phyloP scores from a whole-genome alignment of 23 tunicate species.

The Corella eumyota region DNA sequence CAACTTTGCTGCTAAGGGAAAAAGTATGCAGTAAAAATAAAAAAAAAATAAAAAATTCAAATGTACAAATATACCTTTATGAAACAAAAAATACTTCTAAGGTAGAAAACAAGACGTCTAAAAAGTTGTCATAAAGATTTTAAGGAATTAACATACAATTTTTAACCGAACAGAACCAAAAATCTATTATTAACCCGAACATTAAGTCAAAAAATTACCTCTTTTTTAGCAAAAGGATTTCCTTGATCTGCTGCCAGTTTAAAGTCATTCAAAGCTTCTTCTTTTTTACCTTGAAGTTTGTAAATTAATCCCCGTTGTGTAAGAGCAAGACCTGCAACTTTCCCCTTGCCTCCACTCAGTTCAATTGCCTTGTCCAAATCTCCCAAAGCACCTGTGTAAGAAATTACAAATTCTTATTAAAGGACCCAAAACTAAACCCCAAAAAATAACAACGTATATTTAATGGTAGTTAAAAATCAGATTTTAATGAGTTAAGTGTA shows the following conservation, averaged over 20 bases:
- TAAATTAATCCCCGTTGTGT: conserved; percentile 53
- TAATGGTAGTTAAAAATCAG: too few species aligned
- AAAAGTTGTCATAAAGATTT: too few species aligned
- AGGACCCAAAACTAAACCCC: too few species aligned
- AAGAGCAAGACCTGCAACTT: conserved; percentile 69
- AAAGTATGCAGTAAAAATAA: not conserved
- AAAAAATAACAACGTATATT: too few species aligned
- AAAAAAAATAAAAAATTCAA: not conserved
- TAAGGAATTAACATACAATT: too few species aligned
- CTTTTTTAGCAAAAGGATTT: conserved; percentile 73
- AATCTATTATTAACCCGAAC: too few species aligned
- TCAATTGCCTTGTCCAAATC: conserved; percentile 61
- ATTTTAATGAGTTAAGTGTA: not conserved
- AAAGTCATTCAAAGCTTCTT: conserved; percentile 42
- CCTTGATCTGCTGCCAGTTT: conserved; percentile 81
- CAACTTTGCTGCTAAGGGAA: not conserved
- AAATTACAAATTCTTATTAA: too few species aligned
- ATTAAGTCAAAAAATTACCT: conserved; percentile 45
- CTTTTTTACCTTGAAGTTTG: conserved; percentile 51
- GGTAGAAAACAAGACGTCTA: too few species aligned
- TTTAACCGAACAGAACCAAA: too few species aligned
- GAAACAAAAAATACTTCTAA: too few species aligned
- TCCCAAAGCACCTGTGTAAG: conserved; percentile 49
- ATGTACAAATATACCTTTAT: too few species aligned
- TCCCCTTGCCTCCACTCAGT: conserved; percentile 32